phyloP scores from a whole-genome alignment of 2,888 invertebrate species.

The Troides helena region DNA sequence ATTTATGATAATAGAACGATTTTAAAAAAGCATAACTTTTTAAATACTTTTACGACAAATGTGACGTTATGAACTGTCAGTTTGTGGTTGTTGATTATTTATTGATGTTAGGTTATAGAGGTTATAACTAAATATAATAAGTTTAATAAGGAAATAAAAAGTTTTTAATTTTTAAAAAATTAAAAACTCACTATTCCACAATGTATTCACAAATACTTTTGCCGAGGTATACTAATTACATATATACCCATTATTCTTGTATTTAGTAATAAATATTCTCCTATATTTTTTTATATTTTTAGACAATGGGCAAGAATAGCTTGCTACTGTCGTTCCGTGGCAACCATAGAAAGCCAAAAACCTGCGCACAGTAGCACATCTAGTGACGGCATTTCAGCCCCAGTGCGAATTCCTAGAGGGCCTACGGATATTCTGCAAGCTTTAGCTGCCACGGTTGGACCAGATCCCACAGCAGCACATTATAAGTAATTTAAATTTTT shows the following conservation, averaged over 20 bases:
- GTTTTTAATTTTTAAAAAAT: not conserved
- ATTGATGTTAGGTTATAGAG: not conserved
- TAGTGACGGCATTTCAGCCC: slow-evolving; percentile 75
- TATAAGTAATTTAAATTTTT: slow-evolving; percentile 79
- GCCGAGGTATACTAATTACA: slow-evolving; percentile 42
- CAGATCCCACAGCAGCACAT: slow-evolving; percentile 91
- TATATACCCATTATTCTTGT: not conserved
- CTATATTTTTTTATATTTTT: not conserved
- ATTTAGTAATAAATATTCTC: too few relatives aligned
- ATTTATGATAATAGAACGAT: too few relatives aligned
- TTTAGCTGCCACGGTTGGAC: slow-evolving; percentile 87
- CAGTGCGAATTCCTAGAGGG: slow-evolving; percentile 85
- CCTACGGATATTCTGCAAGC: slow-evolving; percentile 92
- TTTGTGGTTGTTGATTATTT: not conserved
- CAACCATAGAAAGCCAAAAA: slow-evolving; percentile 64
- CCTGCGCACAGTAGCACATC: slow-evolving; percentile 55
- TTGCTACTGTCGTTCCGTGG: slow-evolving; percentile 57
- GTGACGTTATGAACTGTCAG: not conserved
- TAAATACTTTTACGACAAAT: too few relatives aligned
- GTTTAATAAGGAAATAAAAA: not conserved
- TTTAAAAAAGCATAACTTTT: too few relatives aligned
- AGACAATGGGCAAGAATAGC: slow-evolving; percentile 65
- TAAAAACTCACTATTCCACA: slow-evolving; percentile 3
- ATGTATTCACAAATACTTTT: slow-evolving; percentile 58
- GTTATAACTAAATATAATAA: not conserved